These are phyloP conservation scores for Dasypogon diadema DNA, from an alignment of 2,888 invertebrate species.

Conservation along the genomic window DNA sequence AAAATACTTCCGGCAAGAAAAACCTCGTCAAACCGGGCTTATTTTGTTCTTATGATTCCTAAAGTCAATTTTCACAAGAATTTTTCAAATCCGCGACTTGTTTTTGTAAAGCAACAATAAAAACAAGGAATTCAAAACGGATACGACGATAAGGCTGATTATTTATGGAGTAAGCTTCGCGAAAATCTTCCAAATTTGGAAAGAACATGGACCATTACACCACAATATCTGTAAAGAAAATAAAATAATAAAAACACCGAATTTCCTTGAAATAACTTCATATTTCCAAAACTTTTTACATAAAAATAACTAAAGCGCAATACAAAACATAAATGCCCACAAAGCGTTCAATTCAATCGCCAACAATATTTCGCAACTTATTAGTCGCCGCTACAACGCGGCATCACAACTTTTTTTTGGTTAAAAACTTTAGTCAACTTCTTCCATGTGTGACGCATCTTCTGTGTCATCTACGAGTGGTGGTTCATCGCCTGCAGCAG, in stretches of 20 bases:
- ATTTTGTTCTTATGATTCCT: too few relatives aligned
- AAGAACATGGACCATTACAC: too few relatives aligned
- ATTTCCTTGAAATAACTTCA: slow-evolving; percentile 5
- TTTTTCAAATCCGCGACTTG: too few relatives aligned
- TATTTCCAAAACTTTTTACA: slow-evolving; percentile 14
- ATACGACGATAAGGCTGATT: too few relatives aligned
- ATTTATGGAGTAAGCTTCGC: too few relatives aligned
- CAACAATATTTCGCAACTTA: background rate
- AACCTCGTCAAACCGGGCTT: too few relatives aligned
- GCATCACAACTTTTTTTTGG: background rate
- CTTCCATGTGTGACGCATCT: slow-evolving; percentile 98
- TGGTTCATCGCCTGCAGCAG: slow-evolving; percentile 78
- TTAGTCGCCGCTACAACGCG: slow-evolving; percentile 26
- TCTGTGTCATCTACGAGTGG: slow-evolving; percentile 89
- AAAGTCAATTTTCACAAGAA: too few relatives aligned
- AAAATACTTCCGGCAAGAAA: too few relatives aligned
- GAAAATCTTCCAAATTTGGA: too few relatives aligned
- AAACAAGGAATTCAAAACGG: too few relatives aligned
- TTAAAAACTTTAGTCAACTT: slow-evolving; percentile 89
- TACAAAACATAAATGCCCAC: background rate
- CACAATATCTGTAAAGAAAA: background rate
- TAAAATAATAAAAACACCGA: background rate
- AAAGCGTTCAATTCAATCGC: background rate
- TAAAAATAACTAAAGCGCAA: slow-evolving; percentile 16
- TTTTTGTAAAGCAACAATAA: too few relatives aligned